phyloP scores from a whole-genome alignment of 2,888 invertebrate genomes.

The Gymnocheta viridis region DNA sequence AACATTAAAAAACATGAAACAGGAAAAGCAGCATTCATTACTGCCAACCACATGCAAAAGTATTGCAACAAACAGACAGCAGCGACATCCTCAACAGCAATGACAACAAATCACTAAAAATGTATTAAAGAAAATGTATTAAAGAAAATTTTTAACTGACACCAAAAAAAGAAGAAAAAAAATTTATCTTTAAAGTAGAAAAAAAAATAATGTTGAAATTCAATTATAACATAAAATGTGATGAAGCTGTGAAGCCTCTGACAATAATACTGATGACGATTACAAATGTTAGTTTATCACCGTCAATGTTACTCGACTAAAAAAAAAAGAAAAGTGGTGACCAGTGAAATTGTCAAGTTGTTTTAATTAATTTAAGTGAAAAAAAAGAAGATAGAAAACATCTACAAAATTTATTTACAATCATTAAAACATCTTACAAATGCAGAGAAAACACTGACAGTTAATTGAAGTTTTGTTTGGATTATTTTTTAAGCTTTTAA shows the following conservation, averaged over 20 bases:
- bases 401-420: slow-evolving; percentile 5
- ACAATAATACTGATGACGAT: slow-evolving; percentile 5
- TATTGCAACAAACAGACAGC: not conserved
- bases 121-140: not conserved
- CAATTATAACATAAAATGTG: slow-evolving; percentile 1
- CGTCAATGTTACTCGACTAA: not conserved
- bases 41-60: slow-evolving; percentile 24
- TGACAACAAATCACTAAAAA: slow-evolving; percentile 7
- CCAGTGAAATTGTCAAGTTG: slow-evolving; percentile 43
- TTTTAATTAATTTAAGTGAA: slow-evolving; percentile 51
- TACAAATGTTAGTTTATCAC: slow-evolving; percentile 31
- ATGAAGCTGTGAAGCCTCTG: slow-evolving; percentile 6
- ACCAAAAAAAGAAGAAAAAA: not conserved
- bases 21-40: slow-evolving; percentile 52
- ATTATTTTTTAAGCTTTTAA: not conserved
- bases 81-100: slow-evolving; percentile 28
- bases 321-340: slow-evolving; percentile 17
- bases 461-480: slow-evolving; percentile 19
- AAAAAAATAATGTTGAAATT: not conserved
- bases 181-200: not conserved
- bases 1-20: slow-evolving; percentile 35
- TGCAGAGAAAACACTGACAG: not conserved
- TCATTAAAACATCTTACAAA: not conserved
- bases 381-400: slow-evolving; percentile 9
- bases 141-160: slow-evolving; percentile 16